Evolutionary conservation across 2,797 vertebrate genomes (phyloP).

Genomic region (Furcifer pardalis): DNA sequence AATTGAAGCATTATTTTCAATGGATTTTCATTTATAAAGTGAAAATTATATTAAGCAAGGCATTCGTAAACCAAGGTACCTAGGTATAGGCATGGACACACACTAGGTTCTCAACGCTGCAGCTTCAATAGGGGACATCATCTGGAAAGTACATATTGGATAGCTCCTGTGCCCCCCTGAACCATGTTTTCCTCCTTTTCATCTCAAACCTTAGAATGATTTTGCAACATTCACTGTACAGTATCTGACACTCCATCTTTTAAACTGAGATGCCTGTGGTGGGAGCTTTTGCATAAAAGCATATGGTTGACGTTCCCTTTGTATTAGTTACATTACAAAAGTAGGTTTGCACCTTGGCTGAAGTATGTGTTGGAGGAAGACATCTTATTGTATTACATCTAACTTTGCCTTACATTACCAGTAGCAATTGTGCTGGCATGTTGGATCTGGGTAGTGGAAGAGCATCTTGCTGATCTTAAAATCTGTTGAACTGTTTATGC

Average conservation of each 20-base stretch:
- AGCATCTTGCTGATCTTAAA: not conserved
- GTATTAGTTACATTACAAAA: not conserved
- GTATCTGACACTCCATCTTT: not conserved
- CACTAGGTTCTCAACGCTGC: not conserved
- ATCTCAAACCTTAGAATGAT: not conserved
- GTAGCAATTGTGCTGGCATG: not conserved
- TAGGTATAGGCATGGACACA: not conserved
- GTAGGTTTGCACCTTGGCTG: not conserved
- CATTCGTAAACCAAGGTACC: too few relatives aligned
- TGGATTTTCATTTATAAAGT: too few relatives aligned
- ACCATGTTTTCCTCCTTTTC: not conserved
- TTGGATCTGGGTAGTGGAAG: not conserved
- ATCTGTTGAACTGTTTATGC: not conserved
- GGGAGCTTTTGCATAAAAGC: too few relatives aligned
- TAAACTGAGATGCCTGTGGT: not conserved
- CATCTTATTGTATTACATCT: not conserved
- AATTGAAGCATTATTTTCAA: too few relatives aligned
- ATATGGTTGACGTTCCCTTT: too few relatives aligned
- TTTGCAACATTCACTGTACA: not conserved
- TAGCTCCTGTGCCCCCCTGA: not conserved
- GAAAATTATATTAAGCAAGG: too few relatives aligned
- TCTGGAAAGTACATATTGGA: not conserved
- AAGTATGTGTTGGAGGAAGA: not conserved
- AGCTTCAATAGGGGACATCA: not conserved
- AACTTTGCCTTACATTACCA: not conserved